Evolutionary conservation across 2,797 vertebrate genomes (phyloP).

Genomic region (Discoglossus pictus): DNA sequence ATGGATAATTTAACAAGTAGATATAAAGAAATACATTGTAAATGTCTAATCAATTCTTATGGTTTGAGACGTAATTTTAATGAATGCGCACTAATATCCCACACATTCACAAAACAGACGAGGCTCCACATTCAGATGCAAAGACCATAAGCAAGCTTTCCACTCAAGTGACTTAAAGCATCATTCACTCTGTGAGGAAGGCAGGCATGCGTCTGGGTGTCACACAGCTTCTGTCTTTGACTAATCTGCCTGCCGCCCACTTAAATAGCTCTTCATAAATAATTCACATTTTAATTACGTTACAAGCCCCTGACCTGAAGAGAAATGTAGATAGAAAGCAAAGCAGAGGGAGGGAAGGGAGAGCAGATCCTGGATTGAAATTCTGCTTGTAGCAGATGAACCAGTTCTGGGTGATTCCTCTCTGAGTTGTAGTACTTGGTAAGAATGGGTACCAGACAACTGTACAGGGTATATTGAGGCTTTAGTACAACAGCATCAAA

Average conservation of each 20-base stretch:
- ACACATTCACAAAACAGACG: neutral
- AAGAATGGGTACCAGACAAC: too few species aligned
- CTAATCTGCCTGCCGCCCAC: slow-evolving; percentile 68
- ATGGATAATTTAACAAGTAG: too few species aligned
- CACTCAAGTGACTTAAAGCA: slow-evolving; percentile 43
- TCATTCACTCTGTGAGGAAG: slow-evolving; percentile 54
- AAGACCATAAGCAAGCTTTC: slow-evolving; percentile 48
- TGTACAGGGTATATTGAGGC: too few species aligned
- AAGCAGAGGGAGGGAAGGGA: slow-evolving; percentile 48
- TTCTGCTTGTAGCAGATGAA: slow-evolving; percentile 58
- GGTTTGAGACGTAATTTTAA: neutral
- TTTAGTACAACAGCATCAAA: slow-evolving; percentile 17
- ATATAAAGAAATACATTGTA: neutral
- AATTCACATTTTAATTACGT: slow-evolving; percentile 88
- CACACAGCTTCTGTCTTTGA: slow-evolving; percentile 61
- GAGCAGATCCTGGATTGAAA: slow-evolving; percentile 59
- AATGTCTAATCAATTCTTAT: neutral
- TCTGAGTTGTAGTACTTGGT: too few species aligned
- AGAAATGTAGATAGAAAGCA: slow-evolving; percentile 60
- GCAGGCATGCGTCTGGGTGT: slow-evolving; percentile 61
- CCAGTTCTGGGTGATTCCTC: slow-evolving; percentile 49
- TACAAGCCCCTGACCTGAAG: slow-evolving; percentile 66
- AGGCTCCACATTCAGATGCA: slow-evolving; percentile 33
- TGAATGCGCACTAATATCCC: neutral
- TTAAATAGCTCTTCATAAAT: slow-evolving; percentile 81